phyloP scores from a whole-genome alignment of 2,113 vertebrate genomes.

The Gulo gulo region DNA sequence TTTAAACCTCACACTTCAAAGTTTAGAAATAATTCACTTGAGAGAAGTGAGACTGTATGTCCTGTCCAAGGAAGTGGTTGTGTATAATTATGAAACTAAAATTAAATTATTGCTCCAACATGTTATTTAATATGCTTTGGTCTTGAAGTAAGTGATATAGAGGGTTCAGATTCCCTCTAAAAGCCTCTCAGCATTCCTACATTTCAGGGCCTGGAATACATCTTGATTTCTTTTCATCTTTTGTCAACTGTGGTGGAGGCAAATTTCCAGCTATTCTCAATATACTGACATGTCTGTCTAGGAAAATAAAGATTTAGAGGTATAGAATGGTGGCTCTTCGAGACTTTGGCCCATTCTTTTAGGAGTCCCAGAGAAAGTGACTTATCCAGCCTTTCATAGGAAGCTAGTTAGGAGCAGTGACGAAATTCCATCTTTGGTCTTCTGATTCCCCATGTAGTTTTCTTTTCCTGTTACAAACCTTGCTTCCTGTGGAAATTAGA shows the following conservation, averaged over 20 bases:
- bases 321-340: background rate
- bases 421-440: slow-evolving; percentile 30
- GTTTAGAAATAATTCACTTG: background rate
- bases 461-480: slow-evolving; percentile 31
- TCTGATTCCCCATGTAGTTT: slow-evolving; percentile 40
- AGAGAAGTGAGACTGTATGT: background rate
- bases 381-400: slow-evolving; percentile 4
- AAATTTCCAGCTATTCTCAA: slow-evolving; percentile 2
- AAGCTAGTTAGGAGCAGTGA: slow-evolving; percentile 10
- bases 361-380: background rate
- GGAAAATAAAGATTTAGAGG: slow-evolving; percentile 31
- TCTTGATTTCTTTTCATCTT: slow-evolving; percentile 40
- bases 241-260: background rate
- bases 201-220: background rate
- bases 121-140: slow-evolving; percentile 51
- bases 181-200: background rate
- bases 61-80: background rate
- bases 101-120: slow-evolving; percentile 29
- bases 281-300: slow-evolving; percentile 1
- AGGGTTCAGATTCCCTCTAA: background rate
- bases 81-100: slow-evolving; percentile 50
- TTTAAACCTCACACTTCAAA: background rate
- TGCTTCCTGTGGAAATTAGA: slow-evolving; percentile 66
- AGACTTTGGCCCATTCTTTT: background rate
- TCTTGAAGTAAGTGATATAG: slow-evolving; percentile 36